Evolutionary conservation across 2,888 invertebrate genomes (phyloP).

Genomic region (Tribolium freemani): DNA sequence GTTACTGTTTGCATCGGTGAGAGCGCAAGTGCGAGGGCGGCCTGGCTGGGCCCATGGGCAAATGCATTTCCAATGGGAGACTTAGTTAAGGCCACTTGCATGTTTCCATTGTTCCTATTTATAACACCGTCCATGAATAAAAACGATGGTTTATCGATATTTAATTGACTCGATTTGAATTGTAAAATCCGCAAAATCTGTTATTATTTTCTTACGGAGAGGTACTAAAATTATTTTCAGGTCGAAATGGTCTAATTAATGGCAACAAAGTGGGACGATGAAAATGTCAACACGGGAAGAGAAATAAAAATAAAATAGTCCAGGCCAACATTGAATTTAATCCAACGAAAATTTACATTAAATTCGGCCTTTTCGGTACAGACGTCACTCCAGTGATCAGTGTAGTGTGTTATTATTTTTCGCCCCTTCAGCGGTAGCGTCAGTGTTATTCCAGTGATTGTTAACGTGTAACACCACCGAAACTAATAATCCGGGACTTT

Average conservation of each 20-base stretch:
- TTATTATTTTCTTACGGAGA: not conserved
- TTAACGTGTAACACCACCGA: slow-evolving; percentile 15
- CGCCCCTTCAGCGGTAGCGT: not conserved
- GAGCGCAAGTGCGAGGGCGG: not conserved
- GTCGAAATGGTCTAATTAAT: slow-evolving; percentile 33
- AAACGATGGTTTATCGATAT: not conserved
- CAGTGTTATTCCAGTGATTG: slow-evolving; percentile 36
- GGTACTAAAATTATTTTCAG: slow-evolving; percentile 24
- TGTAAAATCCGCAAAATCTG: not conserved
- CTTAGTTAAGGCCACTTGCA: not conserved
- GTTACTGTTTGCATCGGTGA: not conserved
- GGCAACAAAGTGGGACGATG: slow-evolving; percentile 33
- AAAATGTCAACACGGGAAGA: slow-evolving; percentile 38
- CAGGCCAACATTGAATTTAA: slow-evolving; percentile 53
- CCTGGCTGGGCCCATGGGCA: not conserved
- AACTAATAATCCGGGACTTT: slow-evolving; percentile 29
- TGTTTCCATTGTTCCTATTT: not conserved
- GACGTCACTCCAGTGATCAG: slow-evolving; percentile 26
- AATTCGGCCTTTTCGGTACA: slow-evolving; percentile 3
- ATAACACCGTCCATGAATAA: not conserved
- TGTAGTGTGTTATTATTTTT: slow-evolving; percentile 20
- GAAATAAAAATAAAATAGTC: slow-evolving; percentile 53
- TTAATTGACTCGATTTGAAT: not conserved
- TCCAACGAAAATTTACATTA: slow-evolving; percentile 38
- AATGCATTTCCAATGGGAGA: not conserved